Conservation (phyloP, 1,140 invertebrate species). For the Trypoxylus dichotomus region DNA sequence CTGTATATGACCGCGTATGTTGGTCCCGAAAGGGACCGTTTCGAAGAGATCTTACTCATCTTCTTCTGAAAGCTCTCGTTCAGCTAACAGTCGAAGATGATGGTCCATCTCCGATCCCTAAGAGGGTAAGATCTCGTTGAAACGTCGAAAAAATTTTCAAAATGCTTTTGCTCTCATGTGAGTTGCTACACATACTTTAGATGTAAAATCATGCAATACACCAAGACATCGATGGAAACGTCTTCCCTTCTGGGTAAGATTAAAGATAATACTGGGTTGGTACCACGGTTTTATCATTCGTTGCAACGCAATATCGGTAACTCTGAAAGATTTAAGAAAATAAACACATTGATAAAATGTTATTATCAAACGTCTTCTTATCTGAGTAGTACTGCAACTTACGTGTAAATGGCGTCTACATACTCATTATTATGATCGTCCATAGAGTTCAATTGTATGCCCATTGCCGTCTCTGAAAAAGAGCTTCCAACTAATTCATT, state of each 20-base stretch:
- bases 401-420: slow-evolving; percentile 6
- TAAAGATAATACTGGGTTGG: slow-evolving; percentile 25
- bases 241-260: slow-evolving; percentile 19
- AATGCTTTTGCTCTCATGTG: no score
- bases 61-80: no score
- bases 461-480: slow-evolving; percentile 46
- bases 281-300: slow-evolving; percentile 22
- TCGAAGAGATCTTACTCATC: no score
- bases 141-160: neutral
- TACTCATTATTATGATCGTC: neutral
- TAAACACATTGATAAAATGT: neutral
- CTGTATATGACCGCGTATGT: no score
- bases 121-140: no score
- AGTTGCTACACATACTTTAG: neutral
- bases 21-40: no score
- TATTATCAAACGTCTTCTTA: neutral
- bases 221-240: slow-evolving; percentile 61
- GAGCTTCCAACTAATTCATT: no score
- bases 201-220: slow-evolving; percentile 68
- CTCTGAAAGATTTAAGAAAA: neutral
- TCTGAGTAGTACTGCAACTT: no score
- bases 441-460: neutral
- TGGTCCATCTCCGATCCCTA: no score
- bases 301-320: neutral
- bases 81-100: no score